Conservation (phyloP, 2,113 vertebrate genomes). For the Gopherus flavomarginatus region DNA sequence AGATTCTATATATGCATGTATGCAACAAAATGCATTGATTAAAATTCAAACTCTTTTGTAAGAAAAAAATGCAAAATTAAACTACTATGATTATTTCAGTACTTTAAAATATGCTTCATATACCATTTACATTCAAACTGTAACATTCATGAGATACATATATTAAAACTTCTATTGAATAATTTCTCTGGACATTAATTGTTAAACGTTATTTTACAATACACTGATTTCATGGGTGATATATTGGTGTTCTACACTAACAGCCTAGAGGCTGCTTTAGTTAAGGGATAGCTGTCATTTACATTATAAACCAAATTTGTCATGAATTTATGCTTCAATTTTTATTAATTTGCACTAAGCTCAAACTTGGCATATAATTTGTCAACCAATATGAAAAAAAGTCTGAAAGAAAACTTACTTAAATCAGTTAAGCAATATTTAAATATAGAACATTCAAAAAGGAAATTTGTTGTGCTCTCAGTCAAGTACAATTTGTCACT, state of each 20-base stretch:
- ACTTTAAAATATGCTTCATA: neutral
- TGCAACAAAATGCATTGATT: neutral
- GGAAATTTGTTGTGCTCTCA: neutral
- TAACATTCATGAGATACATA: neutral
- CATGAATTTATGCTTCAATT: neutral
- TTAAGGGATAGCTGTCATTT: neutral
- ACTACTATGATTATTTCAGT: neutral
- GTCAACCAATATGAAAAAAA: neutral
- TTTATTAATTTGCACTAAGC: slow-evolving; percentile 1
- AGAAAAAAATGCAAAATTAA: neutral
- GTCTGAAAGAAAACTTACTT: neutral
- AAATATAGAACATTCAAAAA: neutral
- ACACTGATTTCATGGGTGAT: neutral
- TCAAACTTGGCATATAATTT: neutral
- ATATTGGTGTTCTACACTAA: neutral
- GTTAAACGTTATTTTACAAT: neutral
- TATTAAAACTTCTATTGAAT: neutral
- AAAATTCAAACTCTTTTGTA: neutral
- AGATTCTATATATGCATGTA: neutral
- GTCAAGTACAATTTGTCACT: neutral
- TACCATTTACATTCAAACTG: neutral
- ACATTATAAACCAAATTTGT: neutral
- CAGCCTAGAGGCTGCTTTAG: neutral
- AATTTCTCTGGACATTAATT: neutral
- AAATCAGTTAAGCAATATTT: neutral